Evolutionary conservation across 2,797 vertebrate species (phyloP).

Genomic region (Alouatta caraya): DNA sequence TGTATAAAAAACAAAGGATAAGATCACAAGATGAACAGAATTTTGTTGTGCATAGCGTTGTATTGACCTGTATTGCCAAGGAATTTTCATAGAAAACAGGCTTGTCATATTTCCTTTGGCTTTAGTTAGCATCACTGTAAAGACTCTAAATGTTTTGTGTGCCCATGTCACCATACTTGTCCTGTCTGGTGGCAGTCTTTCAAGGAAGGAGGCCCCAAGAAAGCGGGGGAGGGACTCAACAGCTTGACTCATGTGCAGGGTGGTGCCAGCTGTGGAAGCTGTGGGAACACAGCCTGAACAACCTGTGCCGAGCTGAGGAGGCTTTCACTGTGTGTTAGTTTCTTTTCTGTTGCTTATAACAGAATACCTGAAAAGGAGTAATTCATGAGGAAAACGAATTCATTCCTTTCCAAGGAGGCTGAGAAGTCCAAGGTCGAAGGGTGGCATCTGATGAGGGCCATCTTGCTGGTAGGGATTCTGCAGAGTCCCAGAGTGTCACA

Average conservation of each 20-base stretch:
- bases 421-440: background rate
- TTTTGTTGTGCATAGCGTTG: background rate
- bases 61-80: background rate
- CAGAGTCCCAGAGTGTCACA: background rate
- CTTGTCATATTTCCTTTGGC: background rate
- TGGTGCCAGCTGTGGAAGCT: background rate
- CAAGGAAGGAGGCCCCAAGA: background rate
- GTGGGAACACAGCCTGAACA: background rate
- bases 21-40: background rate
- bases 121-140: background rate
- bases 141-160: background rate
- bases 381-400: background rate
- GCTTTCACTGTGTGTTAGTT: background rate
- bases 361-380: background rate
- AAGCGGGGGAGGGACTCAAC: background rate
- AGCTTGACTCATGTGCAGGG: background rate
- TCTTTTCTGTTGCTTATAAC: background rate
- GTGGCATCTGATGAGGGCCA: background rate
- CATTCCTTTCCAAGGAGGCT: background rate
- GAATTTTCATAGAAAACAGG: background rate
- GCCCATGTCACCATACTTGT: background rate
- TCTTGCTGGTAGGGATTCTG: background rate
- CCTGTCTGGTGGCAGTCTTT: background rate
- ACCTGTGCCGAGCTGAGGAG: background rate
- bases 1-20: background rate